Evolutionary conservation across 2,888 invertebrate genomes (phyloP), one percentile per base, ranked within the genome.

Genomic region (Tachina fera): DNA sequence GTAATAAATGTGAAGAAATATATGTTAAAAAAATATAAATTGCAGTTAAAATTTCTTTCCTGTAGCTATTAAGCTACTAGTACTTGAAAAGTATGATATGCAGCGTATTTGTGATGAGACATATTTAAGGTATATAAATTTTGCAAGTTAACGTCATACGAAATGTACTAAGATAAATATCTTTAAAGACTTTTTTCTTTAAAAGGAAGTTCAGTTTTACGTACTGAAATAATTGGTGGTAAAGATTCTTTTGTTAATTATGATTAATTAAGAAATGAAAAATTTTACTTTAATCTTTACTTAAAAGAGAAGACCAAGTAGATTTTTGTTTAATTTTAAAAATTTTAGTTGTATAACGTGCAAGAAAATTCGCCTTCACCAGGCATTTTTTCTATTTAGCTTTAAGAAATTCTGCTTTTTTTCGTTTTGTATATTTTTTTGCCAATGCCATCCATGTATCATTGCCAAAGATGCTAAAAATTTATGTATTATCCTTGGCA

Each of bases 401-500:
- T 53, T n/a, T n/a, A 31, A 51, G 2, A 74, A 61, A 61, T 8
- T 16, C 16, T 56, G 16, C 43, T 14, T 43, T 14, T 43, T 22
- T 49, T 49, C 14, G 13, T 43, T 10, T 13, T 58, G 11, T 16
- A 6, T 6, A 5, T 9, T 49, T 47, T 39, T 43, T 76, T 51
- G 53, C 56, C 77, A 81, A 78, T 86, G 70, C 39, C 68, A 68
- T 51, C 56, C 82, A 79, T 79, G 79, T 86, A 86, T 83, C 83
- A 86, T 79, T 79, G 79, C 86, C 75, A 86, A 86, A 75, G 70
- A 71, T 61, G 78, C 49, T 82, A 45, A 41, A 56, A 68, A 78
- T 83, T 83, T 83, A 72, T 67, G 53, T 74, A 60, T 83, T 72
- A 74, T 86, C 83, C 86, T 79, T 86, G 79, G 86, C 75, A 86